Evolutionary conservation across 2,113 vertebrate species (phyloP), one percentile per base, ranked within the genome.

Genomic region (Patagioenas fasciata): DNA sequence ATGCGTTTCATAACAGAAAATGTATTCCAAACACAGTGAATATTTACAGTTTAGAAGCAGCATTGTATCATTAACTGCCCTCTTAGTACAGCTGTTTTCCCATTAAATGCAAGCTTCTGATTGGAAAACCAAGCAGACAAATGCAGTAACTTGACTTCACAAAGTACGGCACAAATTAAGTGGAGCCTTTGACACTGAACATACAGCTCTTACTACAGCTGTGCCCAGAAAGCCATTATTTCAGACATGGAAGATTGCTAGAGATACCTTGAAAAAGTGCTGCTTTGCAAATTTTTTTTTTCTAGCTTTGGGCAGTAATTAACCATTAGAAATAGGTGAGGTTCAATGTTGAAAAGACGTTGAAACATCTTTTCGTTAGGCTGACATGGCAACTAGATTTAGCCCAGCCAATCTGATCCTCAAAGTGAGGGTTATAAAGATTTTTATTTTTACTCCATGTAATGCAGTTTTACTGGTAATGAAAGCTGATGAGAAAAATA

Each of bases 401-500:
- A 93, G 32, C 9, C 19, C 29, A 84, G 44, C 2, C 51, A 80
- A 32, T 24, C 44, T 65, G 24, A 67, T 69, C 75, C 44, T 54
- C n/a, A 86, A 78, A 91, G 53, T 50, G 12, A 73, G 11, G n/a
- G 47, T 67, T 89, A 64, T 34, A 82, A 47, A 78, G 20, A 36
- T 44, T 54, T 74, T 62, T 80, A 20, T 81, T 93, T 94, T 93
- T 74, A 40, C 23, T 19, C 48, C 11, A 10, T 58, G 15, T 20
- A 80, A 50, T 21, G 42, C 74, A 61, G 51, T 77, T 82, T 83
- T 77, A 50, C 44, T 84, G n/a, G 44, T 58, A 94, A 93, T 18
- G n/a, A 67, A 91, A 92, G 16, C 7, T 73, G 80, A 81, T 80
- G 58, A 91, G 70, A 89, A 96, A 95, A 93, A 51, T n/a, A 80